Conservation (phyloP, 2,113 vertebrate genomes). For the Pelodiscus sinensis region DNA sequence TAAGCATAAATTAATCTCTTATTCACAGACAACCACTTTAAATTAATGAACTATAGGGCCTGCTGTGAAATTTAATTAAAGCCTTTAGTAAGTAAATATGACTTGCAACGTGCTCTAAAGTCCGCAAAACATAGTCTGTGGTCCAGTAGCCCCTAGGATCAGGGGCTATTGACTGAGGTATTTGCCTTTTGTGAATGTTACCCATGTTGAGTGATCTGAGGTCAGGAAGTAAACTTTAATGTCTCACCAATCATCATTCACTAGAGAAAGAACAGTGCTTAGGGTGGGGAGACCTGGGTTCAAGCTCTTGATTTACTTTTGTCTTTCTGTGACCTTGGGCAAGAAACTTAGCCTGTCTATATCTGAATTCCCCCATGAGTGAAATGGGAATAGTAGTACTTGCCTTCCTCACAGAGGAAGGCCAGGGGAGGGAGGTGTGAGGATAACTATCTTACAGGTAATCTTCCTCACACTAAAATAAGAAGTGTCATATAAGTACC, state of each 20-base stretch:
- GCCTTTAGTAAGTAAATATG: slow-evolving; percentile 38
- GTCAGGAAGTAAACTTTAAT: neutral
- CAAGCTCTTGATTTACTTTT: neutral
- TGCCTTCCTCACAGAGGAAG: neutral
- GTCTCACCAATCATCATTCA: neutral
- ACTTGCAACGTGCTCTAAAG: neutral
- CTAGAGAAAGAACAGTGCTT: neutral
- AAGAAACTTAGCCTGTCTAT: neutral
- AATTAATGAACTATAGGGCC: slow-evolving; percentile 54
- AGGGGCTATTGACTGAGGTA: neutral
- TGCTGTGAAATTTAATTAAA: slow-evolving; percentile 59
- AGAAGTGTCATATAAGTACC: neutral
- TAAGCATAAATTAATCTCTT: slow-evolving; percentile 63
- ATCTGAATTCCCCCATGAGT: neutral
- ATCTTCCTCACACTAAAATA: too few relatives aligned
- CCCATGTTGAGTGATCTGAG: neutral
- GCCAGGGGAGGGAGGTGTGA: neutral
- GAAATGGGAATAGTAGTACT: neutral
- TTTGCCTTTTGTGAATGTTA: neutral
- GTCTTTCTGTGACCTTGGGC: neutral
- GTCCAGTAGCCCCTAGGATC: neutral
- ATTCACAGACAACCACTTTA: slow-evolving; percentile 46
- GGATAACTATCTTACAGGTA: too few relatives aligned
- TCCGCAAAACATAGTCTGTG: slow-evolving; percentile 15
- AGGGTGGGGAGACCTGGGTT: neutral